A percentile compares a stretch with the other conserved stretches of the same genome.
phyloP scores from a whole-genome alignment of 2,888 invertebrate species.

The Nineta flava region DNA sequence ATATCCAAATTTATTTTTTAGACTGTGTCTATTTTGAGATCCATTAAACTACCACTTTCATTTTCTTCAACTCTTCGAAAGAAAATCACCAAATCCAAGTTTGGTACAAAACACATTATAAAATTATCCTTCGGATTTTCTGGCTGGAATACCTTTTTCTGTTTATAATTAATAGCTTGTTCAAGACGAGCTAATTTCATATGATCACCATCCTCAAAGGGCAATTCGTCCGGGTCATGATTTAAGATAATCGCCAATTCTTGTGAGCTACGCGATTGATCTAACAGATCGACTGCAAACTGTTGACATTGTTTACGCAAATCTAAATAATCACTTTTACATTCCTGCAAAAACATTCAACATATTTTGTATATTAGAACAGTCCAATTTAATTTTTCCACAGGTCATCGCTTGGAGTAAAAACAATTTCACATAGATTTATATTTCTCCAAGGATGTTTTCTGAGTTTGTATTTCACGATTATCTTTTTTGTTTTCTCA shows the following conservation, averaged over 20 bases:
- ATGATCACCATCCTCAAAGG: conserved; percentile 62
- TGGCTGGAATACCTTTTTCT: conserved; percentile 87
- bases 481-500: too few relatives aligned
- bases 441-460: too few relatives aligned
- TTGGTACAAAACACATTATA: too few relatives aligned
- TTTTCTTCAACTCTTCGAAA: too few relatives aligned
- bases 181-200: conserved; percentile 77
- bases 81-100: too few relatives aligned
- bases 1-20: too few relatives aligned
- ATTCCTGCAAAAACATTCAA: conserved; percentile 40
- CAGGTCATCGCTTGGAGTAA: too few relatives aligned
- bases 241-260: conserved; percentile 89
- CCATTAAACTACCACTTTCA: too few relatives aligned
- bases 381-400: background rate
- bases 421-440: too few relatives aligned
- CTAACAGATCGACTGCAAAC: conserved; percentile 80
- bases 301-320: conserved; percentile 74
- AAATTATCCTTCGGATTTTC: too few relatives aligned
- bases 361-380: background rate
- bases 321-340: conserved; percentile 76
- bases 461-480: background rate
- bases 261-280: conserved; percentile 81
- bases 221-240: conserved; percentile 61
- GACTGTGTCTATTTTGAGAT: too few relatives aligned
- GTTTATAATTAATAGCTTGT: conserved; percentile 83